phyloP scores from a whole-genome alignment of 2,888 invertebrate genomes.

The Hirtodrosophila histrioides region DNA sequence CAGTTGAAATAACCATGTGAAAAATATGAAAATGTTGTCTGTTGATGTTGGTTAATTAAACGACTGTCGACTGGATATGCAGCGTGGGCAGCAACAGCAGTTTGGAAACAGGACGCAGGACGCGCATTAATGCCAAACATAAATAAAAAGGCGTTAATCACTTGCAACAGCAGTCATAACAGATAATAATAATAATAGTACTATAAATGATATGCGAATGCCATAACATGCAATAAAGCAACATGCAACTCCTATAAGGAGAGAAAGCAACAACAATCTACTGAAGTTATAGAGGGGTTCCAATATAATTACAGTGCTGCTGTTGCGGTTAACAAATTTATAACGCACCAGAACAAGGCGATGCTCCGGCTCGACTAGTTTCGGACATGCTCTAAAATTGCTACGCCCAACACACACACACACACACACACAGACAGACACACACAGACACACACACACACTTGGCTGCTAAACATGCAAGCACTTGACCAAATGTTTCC shows the following conservation, averaged over 20 bases:
- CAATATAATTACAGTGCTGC: conserved; percentile 58
- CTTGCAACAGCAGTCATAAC: conserved; percentile 46
- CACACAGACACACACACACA: conserved; percentile 1
- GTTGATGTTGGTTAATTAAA: conserved; percentile 64
- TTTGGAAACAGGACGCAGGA: conserved; percentile 21
- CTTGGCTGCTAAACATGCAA: conserved; percentile 27
- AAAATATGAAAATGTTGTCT: conserved; percentile 38
- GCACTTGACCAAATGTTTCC: conserved; percentile 68
- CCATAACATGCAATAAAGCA: conserved; percentile 66
- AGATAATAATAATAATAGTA: conserved; percentile 36
- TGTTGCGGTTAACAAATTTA: conserved; percentile 72
- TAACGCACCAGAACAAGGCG: conserved; percentile 56
- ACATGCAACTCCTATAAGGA: conserved; percentile 45
- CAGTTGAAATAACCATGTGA: conserved; percentile 37
- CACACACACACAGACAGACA: conserved; percentile 10
- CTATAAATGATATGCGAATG: conserved; percentile 61
- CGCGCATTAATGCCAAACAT: conserved; percentile 57
- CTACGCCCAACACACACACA: conserved; percentile 50
- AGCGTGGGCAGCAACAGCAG: conserved; percentile 12
- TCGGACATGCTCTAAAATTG: conserved; percentile 50
- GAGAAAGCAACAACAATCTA: conserved; percentile 7
- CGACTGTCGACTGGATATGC: conserved; percentile 23
- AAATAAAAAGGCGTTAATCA: conserved; percentile 64
- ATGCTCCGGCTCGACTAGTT: conserved; percentile 33
- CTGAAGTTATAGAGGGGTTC: conserved; percentile 20